phyloP scores from a whole-genome alignment of 2,113 vertebrate species.

The Puntigrus tetrazona region DNA sequence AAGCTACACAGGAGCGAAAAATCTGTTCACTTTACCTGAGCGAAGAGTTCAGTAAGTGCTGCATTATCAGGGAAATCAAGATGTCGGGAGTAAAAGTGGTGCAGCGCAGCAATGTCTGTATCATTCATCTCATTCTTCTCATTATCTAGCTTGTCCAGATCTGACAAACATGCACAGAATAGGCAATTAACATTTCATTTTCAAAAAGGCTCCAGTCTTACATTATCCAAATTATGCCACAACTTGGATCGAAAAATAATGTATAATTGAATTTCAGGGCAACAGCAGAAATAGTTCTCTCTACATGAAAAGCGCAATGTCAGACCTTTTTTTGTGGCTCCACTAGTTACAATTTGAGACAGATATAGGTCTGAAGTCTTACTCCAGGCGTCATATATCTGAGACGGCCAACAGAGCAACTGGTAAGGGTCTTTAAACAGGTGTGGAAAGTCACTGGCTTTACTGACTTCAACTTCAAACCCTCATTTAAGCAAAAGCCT shows the following conservation, averaged over 20 bases:
- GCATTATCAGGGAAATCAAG: constrained; percentile 82
- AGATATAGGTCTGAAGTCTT: not conserved
- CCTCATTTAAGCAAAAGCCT: not conserved
- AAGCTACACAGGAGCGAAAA: not conserved
- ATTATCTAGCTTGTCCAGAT: constrained; percentile 93
- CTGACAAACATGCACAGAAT: constrained; percentile 68
- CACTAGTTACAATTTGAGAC: not conserved
- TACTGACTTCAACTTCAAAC: not conserved
- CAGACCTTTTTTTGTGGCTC: not conserved
- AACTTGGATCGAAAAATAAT: not conserved
- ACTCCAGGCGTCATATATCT: constrained; percentile 4
- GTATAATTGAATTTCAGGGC: not conserved
- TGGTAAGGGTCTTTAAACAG: constrained; percentile 26
- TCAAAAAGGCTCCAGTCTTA: not conserved
- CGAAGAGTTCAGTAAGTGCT: constrained; percentile 86
- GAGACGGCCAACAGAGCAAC: not conserved
- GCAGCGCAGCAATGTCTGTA: constrained; percentile 88
- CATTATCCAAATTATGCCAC: not conserved
- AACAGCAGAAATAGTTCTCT: not conserved
- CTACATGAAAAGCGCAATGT: not conserved
- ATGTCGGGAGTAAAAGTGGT: constrained; percentile 92
- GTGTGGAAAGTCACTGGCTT: not conserved
- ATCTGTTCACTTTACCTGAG: constrained; percentile 79
- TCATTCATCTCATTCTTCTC: constrained; percentile 95
- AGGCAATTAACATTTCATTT: constrained; percentile 45